These are phyloP conservation scores for Paedocypris sp. DNA, from an alignment of 2,113 vertebrate species.

Conservation along the genomic window DNA sequence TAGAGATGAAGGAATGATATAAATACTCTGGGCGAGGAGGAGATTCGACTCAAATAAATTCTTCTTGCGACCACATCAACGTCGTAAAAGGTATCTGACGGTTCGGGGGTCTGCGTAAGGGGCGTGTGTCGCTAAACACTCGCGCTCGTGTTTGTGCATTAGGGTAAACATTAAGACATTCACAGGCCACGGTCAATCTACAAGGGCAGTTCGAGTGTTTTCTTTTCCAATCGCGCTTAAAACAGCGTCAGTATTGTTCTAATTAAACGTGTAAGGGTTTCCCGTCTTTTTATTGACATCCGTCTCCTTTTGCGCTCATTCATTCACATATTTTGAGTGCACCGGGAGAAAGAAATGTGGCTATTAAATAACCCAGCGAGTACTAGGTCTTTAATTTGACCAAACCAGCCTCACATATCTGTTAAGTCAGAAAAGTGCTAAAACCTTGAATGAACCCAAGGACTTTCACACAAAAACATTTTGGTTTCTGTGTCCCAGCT, in stretches of 20 bases:
- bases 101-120: slow-evolving; percentile 44
- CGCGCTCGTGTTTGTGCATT: slow-evolving; percentile 43
- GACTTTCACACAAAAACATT: not conserved
- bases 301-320: slow-evolving; percentile 12
- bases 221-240: slow-evolving; percentile 25
- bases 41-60: slow-evolving; percentile 61
- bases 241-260: slow-evolving; percentile 55
- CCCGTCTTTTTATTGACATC: slow-evolving; percentile 32
- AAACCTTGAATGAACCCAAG: slow-evolving; percentile 16
- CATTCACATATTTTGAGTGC: slow-evolving; percentile 13
- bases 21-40: slow-evolving; percentile 55
- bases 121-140: slow-evolving; percentile 42
- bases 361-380: slow-evolving; percentile 9
- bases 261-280: slow-evolving; percentile 44
- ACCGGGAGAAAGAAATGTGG: slow-evolving; percentile 14
- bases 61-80: slow-evolving; percentile 52
- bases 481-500: not conserved
- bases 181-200: slow-evolving; percentile 41
- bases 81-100: slow-evolving; percentile 51
- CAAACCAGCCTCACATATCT: slow-evolving; percentile 1
- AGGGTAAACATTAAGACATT: slow-evolving; percentile 46
- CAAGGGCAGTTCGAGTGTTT: slow-evolving; percentile 44
- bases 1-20: slow-evolving; percentile 54
- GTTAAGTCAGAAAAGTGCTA: not conserved
- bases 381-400: slow-evolving; percentile 10